Evolutionary conservation across 2,888 invertebrate species (phyloP), one percentile per base, ranked within the genome.

Genomic region (Agonopterix alstromeriana): DNA sequence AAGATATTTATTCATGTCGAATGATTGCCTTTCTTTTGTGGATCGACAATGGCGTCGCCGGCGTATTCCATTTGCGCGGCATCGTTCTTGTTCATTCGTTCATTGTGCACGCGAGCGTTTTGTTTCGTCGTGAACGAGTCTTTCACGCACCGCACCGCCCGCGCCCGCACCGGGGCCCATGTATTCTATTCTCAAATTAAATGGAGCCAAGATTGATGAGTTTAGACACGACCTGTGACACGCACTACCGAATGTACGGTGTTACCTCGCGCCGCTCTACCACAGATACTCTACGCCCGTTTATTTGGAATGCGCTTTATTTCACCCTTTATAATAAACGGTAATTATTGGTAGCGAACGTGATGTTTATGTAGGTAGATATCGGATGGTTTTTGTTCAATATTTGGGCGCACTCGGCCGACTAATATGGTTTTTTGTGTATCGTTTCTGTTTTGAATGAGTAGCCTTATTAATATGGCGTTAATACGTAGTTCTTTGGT

Each of bases 1-100:
- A 83, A 85, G 82, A 87, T 85, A 83, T 86, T 86, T 86, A 87
- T 88, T 87, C 86, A 85, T 83, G 87, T 86, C 85, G 83, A 87
- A 84, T 83, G 86, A 87, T 88, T 84, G 81, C 87, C 82, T 87
- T 85, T 86, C 86, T 79, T 87, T 87, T 87, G 87, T 87, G 77
- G 61, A 73, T 75, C 75, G 75, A 87, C 87, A 87, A 87, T 82
- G 78, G 80, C 73, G 73, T 73, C 73, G 77, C 64, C 71, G 60
- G 62, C 74, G 74, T 83, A 80, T 84, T 82, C 81, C 85, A 82
- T 86, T 85, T 79, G 78, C 78, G 74, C 67, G 74, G 71, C 69
- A 65, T 67, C 73, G 71, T 65, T 68, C 65, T 61, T 60, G 65
- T 65, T 65, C 67, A 60, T 58, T 63, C 66, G 68, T 61, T 76